Evolutionary conservation across 2,888 invertebrate species (phyloP), one percentile per base, ranked within the genome.

Genomic region (Miltochrista miniata): DNA sequence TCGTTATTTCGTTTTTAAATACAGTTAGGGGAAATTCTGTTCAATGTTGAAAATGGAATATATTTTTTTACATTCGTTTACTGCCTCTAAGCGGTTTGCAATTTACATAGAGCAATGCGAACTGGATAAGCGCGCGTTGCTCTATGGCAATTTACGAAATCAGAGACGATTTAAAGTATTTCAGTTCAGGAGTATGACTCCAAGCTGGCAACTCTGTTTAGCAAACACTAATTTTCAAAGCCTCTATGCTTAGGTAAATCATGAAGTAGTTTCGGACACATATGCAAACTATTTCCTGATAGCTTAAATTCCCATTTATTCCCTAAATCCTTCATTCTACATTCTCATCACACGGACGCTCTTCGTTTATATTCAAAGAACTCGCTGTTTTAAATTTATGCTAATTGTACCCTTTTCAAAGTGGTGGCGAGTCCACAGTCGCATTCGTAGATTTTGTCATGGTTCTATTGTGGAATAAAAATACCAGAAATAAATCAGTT

Each of bases 381-480:
- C 57, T 47, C 53, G 49, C 51, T 61, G 56, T 67, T 69, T 72
- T 72, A 72, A 72, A 72, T 71, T 65, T 51, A 42, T 40, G 58
- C 40, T 56, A 64, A 59, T 68, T 57, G 58, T 57, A 76, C 71
- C 74, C 76, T 69, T 74, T 64, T 76, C 74, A 74, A 67, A 63
- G 39, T 59, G 60, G 59, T 60, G 56, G 57, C 24, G 55, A 58
- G 45, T 53, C 60, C 51, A 54, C 61, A 70, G 73, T 68, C 74
- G 67, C 55, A 56, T 63, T 34, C 45, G 52, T 54, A 64, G 68
- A 69, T 59, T 68, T 44, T 44, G 29, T 33, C 24, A 15, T n/a
- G 18, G 18, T 18, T 15, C 18, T 18, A 15, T 38, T 11, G 15
- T 7, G 5, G 18, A 37, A 11, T 37, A 15, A 2, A 37, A 18